phyloP scores from a whole-genome alignment of 2,888 invertebrate species.

The Drosophila greeni region DNA sequence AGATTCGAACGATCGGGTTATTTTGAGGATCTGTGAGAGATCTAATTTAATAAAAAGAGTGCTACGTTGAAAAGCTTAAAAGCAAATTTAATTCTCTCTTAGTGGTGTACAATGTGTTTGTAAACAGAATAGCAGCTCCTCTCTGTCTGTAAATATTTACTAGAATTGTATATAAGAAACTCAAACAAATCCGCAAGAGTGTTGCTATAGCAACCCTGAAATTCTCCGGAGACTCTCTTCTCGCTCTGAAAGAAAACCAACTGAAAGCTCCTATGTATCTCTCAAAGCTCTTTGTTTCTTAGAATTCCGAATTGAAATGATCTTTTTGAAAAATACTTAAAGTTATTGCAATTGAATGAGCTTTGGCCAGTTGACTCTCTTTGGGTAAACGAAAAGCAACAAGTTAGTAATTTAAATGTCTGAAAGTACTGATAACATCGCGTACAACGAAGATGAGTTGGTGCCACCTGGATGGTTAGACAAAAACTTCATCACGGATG shows the following conservation, averaged over 20 bases:
- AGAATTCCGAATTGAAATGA: not conserved
- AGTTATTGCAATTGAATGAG: not conserved
- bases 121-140: not conserved
- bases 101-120: not conserved
- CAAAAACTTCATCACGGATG: constrained; percentile 44
- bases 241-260: not conserved
- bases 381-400: not conserved
- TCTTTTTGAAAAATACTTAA: constrained; percentile 2
- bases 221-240: constrained; percentile 1
- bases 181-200: not conserved
- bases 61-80: not conserved
- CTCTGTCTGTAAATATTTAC: not conserved
- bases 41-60: not conserved
- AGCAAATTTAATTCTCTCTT: not conserved
- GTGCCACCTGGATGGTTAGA: constrained; percentile 60
- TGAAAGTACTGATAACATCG: constrained; percentile 7
- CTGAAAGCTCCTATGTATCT: not conserved
- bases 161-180: not conserved
- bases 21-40: constrained; percentile 43
- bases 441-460: constrained; percentile 56
- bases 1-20: constrained; percentile 56
- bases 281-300: constrained; percentile 7
- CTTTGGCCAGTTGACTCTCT: constrained; percentile 5
- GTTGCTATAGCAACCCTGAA: not conserved
- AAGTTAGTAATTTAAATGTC: constrained; percentile 43